Evolutionary conservation across 1,140 invertebrate species (phyloP).

Genomic region (Nasonia longicornis): DNA sequence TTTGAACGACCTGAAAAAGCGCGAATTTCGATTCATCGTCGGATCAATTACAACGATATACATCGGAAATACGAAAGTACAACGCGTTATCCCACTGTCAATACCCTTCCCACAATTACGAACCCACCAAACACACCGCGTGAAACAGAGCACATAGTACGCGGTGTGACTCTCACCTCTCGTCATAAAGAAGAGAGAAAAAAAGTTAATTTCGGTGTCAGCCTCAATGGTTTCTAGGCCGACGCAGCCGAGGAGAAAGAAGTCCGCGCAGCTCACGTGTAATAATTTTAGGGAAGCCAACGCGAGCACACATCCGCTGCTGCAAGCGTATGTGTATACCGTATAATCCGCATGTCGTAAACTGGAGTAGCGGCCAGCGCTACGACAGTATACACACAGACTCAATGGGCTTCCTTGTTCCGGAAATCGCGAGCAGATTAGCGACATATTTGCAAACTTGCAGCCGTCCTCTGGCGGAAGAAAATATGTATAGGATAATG

Average conservation of each 20-base stretch:
- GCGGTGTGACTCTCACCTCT: background rate
- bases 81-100: background rate
- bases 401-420: constrained; percentile 37
- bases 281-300: constrained; percentile 13
- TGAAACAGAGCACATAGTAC: too few relatives aligned
- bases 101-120: background rate
- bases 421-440: background rate
- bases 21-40: too few relatives aligned
- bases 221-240: background rate
- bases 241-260: constrained; percentile 5
- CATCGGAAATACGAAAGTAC: too few relatives aligned
- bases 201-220: background rate
- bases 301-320: constrained; percentile 1
- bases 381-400: background rate
- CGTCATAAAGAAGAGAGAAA: background rate
- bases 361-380: background rate
- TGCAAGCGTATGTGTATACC: background rate
- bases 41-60: too few relatives aligned
- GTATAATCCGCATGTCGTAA: constrained; percentile 25
- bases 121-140: background rate
- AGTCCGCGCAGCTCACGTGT: background rate
- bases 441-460: background rate
- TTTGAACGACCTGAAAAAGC: too few relatives aligned
- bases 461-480: background rate
- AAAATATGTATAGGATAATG: background rate